phyloP scores from a whole-genome alignment of 2,113 vertebrate species.

The Hippocampus guttulatus region DNA sequence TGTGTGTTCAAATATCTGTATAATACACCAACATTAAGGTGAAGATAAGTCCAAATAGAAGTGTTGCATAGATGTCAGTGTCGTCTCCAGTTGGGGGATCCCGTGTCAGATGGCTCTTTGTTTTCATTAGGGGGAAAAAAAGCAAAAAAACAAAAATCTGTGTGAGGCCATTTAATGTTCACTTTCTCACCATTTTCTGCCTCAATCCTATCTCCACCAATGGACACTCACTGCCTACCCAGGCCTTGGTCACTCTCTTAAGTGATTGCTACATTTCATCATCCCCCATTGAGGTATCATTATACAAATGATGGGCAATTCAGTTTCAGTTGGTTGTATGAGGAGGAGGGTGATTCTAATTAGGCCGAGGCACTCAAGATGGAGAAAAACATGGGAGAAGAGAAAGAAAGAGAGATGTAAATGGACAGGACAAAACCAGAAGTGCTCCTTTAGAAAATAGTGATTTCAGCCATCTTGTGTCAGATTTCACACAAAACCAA shows the following conservation, averaged over 20 bases:
- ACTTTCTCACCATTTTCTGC: constrained; percentile 16
- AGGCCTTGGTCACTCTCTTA: constrained; percentile 67
- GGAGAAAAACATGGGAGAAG: constrained; percentile 53
- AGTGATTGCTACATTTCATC: constrained; percentile 75
- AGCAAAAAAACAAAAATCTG: constrained; percentile 2
- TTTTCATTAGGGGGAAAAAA: neutral
- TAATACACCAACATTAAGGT: neutral
- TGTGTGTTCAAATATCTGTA: neutral
- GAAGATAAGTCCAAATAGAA: neutral
- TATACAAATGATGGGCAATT: constrained; percentile 74
- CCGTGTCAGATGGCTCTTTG: neutral
- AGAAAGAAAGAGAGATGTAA: constrained; percentile 31
- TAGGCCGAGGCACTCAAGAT: constrained; percentile 63
- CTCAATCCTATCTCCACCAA: constrained; percentile 10
- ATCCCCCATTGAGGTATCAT: constrained; percentile 68
- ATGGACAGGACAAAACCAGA: constrained; percentile 18
- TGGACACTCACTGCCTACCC: constrained; percentile 28
- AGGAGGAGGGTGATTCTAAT: constrained; percentile 63
- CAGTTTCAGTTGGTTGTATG: constrained; percentile 69
- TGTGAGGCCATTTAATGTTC: constrained; percentile 30
- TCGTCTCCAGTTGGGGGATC: no score
- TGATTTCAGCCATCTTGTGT: neutral
- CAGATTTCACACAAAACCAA: neutral
- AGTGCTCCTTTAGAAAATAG: constrained; percentile 9
- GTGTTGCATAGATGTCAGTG: neutral